Evolutionary conservation across 2,113 vertebrate genomes (phyloP).

Genomic region (Paratilapia polleni): DNA sequence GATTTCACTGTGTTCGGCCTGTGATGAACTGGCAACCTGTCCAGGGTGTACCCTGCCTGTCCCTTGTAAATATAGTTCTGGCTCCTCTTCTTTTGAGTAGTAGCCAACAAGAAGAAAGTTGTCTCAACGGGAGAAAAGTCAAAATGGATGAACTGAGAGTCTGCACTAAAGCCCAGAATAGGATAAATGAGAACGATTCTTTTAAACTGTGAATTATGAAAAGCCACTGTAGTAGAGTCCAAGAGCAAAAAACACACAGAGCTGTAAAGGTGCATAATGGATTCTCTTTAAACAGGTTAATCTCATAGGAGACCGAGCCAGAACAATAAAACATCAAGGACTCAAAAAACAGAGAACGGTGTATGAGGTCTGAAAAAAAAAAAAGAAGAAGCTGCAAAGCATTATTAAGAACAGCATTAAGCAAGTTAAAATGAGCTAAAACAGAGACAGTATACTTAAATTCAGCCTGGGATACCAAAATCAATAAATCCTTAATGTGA

Average conservation of each 20-base stretch:
- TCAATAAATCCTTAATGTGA: neutral
- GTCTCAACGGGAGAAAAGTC: no score
- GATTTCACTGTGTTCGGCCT: no score
- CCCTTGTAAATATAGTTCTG: no score
- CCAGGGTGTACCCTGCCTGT: neutral
- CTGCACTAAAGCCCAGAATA: neutral
- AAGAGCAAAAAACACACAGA: neutral
- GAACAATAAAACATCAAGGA: neutral
- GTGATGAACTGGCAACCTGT: neutral
- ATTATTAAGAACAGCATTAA: neutral
- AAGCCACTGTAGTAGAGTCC: neutral
- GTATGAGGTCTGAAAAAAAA: neutral
- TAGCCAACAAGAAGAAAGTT: no score
- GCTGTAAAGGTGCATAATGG: no score
- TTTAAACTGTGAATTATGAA: neutral
- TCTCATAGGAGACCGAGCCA: neutral
- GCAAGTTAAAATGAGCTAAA: neutral
- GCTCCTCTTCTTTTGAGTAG: no score
- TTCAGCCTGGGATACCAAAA: neutral
- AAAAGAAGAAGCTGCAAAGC: accelerated
- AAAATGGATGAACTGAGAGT: neutral
- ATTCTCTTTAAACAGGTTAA: neutral
- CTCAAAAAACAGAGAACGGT: neutral
- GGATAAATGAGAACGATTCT: neutral
- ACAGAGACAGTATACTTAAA: neutral